Conservation (phyloP, 2,113 vertebrate species). For the Podocnemis expansa region DNA sequence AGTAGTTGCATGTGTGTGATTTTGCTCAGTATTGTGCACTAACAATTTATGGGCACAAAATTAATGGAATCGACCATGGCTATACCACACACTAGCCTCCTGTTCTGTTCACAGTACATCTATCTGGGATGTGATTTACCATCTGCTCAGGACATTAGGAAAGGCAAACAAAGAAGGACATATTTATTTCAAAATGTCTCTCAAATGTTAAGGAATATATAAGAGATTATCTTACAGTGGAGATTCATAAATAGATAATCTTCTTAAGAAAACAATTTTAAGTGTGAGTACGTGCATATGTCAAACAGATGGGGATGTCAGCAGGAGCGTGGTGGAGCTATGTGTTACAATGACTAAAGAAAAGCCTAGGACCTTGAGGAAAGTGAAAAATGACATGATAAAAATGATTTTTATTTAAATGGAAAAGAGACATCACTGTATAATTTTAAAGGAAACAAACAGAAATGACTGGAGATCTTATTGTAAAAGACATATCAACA, state of each 20-base stretch:
- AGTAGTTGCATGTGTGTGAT: background rate
- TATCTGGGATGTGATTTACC: background rate
- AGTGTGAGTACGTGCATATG: background rate
- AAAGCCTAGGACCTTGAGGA: background rate
- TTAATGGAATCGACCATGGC: background rate
- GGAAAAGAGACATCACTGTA: background rate
- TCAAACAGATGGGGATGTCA: background rate
- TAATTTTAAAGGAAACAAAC: background rate
- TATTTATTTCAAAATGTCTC: background rate
- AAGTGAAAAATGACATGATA: background rate
- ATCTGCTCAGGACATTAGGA: background rate
- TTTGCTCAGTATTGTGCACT: background rate
- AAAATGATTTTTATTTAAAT: background rate
- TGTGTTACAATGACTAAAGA: background rate
- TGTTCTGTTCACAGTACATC: background rate
- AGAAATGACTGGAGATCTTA: background rate
- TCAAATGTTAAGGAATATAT: background rate
- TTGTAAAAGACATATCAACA: background rate
- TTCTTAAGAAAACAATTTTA: background rate
- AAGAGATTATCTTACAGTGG: background rate
- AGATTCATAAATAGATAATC: background rate
- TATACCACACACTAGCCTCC: fast-evolving
- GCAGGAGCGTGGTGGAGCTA: background rate
- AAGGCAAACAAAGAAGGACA: background rate
- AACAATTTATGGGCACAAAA: background rate